phyloP scores from a whole-genome alignment of 2,888 invertebrate species.

The Oxyteleia sp. region DNA sequence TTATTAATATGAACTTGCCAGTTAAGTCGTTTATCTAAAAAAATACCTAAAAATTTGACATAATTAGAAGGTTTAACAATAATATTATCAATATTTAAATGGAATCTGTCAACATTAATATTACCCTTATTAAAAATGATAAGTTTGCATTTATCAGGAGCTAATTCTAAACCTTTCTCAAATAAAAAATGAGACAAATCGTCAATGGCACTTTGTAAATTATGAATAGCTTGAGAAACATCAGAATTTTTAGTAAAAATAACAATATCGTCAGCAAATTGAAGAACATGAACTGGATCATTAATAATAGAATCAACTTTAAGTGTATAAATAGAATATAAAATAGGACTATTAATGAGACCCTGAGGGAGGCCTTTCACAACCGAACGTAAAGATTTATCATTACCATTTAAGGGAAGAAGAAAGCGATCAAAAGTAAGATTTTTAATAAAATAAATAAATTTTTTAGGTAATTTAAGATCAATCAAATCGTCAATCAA shows the following conservation, averaged over 20 bases:
- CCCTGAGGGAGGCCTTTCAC: slow-evolving; percentile 57
- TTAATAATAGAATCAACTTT: slow-evolving; percentile 17
- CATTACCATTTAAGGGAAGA: background rate
- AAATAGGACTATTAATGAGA: slow-evolving; percentile 23
- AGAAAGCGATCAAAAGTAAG: slow-evolving; percentile 27
- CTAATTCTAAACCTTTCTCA: slow-evolving; percentile 20
- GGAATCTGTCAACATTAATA: background rate
- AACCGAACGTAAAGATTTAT: background rate
- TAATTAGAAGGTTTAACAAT: background rate
- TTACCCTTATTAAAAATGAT: slow-evolving; percentile 45
- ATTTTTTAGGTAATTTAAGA: slow-evolving; percentile 26
- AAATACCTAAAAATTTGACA: slow-evolving; percentile 40
- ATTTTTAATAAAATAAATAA: slow-evolving; percentile 46
- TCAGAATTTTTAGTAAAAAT: slow-evolving; percentile 10
- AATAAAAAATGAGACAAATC: background rate
- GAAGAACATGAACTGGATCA: slow-evolving; percentile 18
- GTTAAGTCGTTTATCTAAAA: slow-evolving; percentile 31
- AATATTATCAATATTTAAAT: slow-evolving; percentile 5
- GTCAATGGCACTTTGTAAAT: background rate
- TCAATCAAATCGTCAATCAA: slow-evolving; percentile 49
- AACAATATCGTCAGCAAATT: slow-evolving; percentile 61
- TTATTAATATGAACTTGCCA: slow-evolving; percentile 43
- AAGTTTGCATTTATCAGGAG: slow-evolving; percentile 51
- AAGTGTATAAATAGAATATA: slow-evolving; percentile 49
- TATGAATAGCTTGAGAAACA: background rate